Conservation (phyloP, 2,888 invertebrate genomes). For the Epiblema foenella region DNA sequence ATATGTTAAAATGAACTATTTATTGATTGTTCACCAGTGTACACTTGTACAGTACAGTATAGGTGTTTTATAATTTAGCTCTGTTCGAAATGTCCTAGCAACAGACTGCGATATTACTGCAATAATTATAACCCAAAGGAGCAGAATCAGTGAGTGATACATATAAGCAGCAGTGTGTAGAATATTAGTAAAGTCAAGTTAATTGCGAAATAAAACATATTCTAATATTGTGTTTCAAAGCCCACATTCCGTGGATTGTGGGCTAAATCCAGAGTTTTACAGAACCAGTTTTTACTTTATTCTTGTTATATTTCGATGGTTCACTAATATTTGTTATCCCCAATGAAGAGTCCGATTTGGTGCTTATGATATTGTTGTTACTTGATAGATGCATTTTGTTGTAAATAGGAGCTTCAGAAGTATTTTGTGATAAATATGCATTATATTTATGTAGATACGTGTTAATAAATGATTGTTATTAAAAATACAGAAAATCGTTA, state of each 20-base stretch:
- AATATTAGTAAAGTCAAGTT: background rate
- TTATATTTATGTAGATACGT: conserved; percentile 18
- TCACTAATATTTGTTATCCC: background rate
- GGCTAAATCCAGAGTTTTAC: background rate
- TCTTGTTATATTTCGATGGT: background rate
- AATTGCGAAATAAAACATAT: background rate
- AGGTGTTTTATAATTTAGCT: background rate
- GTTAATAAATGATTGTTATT: conserved; percentile 29
- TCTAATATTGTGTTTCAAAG: background rate
- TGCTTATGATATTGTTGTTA: conserved; percentile 27
- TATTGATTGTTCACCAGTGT: conserved; percentile 8
- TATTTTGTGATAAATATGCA: conserved; percentile 89
- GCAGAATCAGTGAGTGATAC: too few species aligned
- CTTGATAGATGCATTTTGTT: conserved; percentile 29
- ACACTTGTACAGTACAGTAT: background rate
- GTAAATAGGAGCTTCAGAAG: conserved; percentile 84
- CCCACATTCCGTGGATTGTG: too few species aligned
- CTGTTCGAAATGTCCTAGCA: background rate
- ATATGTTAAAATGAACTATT: conserved; percentile 15
- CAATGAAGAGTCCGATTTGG: background rate
- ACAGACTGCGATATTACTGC: background rate
- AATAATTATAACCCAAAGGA: too few species aligned
- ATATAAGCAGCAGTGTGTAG: background rate
- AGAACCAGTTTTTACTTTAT: background rate
- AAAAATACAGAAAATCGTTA: conserved; percentile 10